phyloP scores from a whole-genome alignment of 1,140 invertebrate genomes.

The Stratiolaelaps scimitus region DNA sequence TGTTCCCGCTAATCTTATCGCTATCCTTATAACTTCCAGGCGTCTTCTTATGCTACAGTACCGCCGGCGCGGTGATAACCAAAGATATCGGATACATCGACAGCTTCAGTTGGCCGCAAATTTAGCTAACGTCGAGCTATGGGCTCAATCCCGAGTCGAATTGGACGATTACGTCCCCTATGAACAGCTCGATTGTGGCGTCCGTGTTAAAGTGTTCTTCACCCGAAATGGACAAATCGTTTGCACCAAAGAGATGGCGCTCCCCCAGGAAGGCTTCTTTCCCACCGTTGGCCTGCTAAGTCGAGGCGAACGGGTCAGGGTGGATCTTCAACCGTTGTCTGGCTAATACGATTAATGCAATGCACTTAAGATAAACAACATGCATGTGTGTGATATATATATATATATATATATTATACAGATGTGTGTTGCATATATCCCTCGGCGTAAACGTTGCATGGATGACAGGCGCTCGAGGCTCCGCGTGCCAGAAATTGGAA shows the following conservation, averaged over 20 bases:
- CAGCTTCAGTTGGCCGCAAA: neutral
- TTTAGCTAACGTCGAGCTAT: neutral
- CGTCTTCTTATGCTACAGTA: too few species aligned
- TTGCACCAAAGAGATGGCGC: constrained; percentile 44
- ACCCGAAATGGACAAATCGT: constrained; percentile 48
- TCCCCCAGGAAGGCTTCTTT: constrained; percentile 50
- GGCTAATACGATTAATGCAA: constrained; percentile 40
- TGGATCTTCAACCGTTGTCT: constrained; percentile 47
- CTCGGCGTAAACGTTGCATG: too few species aligned
- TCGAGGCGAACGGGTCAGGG: constrained; percentile 46
- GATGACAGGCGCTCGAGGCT: too few species aligned
- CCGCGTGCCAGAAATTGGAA: too few species aligned
- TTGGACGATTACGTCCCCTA: constrained; percentile 10
- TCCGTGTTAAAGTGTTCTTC: constrained; percentile 45
- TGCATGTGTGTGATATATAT: too few species aligned
- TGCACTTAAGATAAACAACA: too few species aligned
- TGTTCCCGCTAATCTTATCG: too few species aligned
- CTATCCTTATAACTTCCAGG: too few species aligned
- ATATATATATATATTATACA: too few species aligned
- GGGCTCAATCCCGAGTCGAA: constrained; percentile 12
- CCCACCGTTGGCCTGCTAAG: constrained; percentile 51
- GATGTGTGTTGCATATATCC: too few species aligned
- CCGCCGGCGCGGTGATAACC: constrained; percentile 7
- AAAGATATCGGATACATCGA: neutral
- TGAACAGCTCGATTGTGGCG: constrained; percentile 20